A percentile compares a stretch with the other conserved stretches of the same genome.
Conservation (phyloP, 2,888 invertebrate species). For the Eurytoma californica region DNA sequence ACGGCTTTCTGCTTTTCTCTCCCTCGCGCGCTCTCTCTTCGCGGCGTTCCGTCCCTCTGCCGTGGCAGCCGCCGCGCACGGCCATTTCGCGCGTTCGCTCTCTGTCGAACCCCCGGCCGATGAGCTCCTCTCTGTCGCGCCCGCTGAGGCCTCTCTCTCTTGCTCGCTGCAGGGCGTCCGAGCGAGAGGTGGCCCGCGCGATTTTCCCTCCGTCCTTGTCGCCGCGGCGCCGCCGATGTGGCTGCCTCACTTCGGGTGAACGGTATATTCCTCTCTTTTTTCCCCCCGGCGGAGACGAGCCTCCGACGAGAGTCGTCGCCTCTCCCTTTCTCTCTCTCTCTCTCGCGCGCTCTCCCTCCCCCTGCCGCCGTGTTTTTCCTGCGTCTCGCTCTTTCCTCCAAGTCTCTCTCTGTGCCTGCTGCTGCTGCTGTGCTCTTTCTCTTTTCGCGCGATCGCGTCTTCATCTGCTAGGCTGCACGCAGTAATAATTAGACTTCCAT, state of each 20-base stretch:
- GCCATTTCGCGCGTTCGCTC: constrained; percentile 48
- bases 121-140: constrained; percentile 4
- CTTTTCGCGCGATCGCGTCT: constrained; percentile 12
- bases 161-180: constrained; percentile 3
- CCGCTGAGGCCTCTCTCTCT: constrained; percentile 56
- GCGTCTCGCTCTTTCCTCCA: constrained; percentile 44
- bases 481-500: not conserved
- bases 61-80: constrained; percentile 51
- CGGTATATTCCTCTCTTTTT: constrained; percentile 25
- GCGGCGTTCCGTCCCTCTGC: constrained; percentile 23
- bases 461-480: not conserved
- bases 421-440: constrained; percentile 21
- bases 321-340: constrained; percentile 21
- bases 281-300: not conserved
- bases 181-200: constrained; percentile 16
- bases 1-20: constrained; percentile 2
- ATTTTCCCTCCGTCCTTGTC: constrained; percentile 48
- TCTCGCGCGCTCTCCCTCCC: constrained; percentile 32
- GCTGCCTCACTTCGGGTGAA: constrained; percentile 13
- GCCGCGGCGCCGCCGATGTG: not conserved
- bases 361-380: constrained; percentile 42
- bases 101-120: not conserved
- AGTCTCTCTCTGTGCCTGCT: constrained; percentile 23
- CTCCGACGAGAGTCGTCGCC: constrained; percentile 15
- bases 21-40: constrained; percentile 25